Evolutionary conservation across 2,797 vertebrate genomes (phyloP).

Genomic region (Erpetoichthys calabaricus): DNA sequence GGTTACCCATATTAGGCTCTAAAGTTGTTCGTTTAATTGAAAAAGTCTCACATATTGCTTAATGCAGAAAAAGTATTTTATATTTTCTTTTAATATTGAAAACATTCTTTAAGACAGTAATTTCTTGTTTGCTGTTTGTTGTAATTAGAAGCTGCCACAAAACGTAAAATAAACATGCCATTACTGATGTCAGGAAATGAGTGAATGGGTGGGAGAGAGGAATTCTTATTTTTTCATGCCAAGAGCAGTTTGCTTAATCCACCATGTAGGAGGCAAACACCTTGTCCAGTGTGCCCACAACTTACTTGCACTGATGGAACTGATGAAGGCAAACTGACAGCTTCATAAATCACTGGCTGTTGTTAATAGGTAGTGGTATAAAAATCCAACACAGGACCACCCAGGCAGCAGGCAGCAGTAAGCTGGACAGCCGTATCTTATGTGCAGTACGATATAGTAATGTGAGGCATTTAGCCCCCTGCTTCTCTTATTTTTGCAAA

Average conservation of each 20-base stretch:
- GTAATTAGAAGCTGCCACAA: no score
- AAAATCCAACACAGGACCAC: constrained; percentile 72
- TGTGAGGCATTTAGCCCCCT: constrained; percentile 60
- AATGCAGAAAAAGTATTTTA: no score
- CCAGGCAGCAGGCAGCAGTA: constrained; percentile 56
- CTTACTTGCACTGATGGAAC: constrained; percentile 61
- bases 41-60: no score
- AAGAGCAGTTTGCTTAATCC: constrained; percentile 56
- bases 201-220: no score
- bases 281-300: constrained; percentile 63
- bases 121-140: no score
- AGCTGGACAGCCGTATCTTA: constrained; percentile 58
- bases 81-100: no score
- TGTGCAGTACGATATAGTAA: constrained; percentile 61
- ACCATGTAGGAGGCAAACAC: constrained; percentile 44
- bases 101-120: no score
- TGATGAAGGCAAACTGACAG: constrained; percentile 84
- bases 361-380: constrained; percentile 76
- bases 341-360: constrained; percentile 83
- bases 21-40: no score
- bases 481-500: constrained; percentile 24
- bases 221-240: constrained; percentile 20
- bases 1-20: no score
- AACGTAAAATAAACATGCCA: no score
- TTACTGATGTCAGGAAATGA: no score